Percentiles rank a stretch among this genome's conserved stretches.
Conservation (phyloP, 1,140 invertebrate genomes). For the Ctenoplectra terminalis region DNA sequence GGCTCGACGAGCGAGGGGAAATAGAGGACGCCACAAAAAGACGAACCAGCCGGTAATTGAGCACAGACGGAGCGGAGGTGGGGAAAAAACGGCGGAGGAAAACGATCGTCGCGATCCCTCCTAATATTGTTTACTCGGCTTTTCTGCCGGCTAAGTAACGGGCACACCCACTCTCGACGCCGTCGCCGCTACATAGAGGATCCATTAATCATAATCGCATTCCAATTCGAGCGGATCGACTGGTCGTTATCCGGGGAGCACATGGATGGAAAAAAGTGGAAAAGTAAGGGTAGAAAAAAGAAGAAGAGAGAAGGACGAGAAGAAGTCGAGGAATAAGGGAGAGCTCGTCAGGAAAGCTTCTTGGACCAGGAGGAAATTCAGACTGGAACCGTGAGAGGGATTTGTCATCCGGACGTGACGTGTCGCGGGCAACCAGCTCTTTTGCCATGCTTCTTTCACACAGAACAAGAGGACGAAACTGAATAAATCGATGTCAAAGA, state of each 20-base stretch:
- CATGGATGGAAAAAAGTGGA: slow-evolving; percentile 28
- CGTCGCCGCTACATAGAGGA: slow-evolving; percentile 39
- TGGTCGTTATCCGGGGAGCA: slow-evolving; percentile 43
- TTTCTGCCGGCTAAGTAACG: slow-evolving; percentile 39
- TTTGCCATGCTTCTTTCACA: neutral
- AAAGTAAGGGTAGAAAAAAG: neutral
- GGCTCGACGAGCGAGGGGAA: neutral
- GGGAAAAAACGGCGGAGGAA: neutral
- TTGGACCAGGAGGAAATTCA: slow-evolving; percentile 5
- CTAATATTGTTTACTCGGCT: slow-evolving; percentile 58
- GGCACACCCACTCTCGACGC: neutral
- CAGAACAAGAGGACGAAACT: too few species aligned
- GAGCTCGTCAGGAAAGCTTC: neutral
- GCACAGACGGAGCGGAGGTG: neutral
- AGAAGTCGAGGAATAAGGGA: slow-evolving; percentile 6
- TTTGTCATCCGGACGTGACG: slow-evolving; percentile 71
- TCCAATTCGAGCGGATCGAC: slow-evolving; percentile 58
- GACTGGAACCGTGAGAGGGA: slow-evolving; percentile 56
- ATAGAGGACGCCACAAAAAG: neutral
- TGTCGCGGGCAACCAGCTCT: slow-evolving; percentile 45
- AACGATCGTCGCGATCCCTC: slow-evolving; percentile 35
- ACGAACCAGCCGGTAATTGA: slow-evolving; percentile 18
- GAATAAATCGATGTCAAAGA: neutral
- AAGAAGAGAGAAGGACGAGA: slow-evolving; percentile 7
- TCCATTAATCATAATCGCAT: slow-evolving; percentile 74